Evolutionary conservation across 2,113 vertebrate species (phyloP).

Genomic region (Stercorarius parasiticus): DNA sequence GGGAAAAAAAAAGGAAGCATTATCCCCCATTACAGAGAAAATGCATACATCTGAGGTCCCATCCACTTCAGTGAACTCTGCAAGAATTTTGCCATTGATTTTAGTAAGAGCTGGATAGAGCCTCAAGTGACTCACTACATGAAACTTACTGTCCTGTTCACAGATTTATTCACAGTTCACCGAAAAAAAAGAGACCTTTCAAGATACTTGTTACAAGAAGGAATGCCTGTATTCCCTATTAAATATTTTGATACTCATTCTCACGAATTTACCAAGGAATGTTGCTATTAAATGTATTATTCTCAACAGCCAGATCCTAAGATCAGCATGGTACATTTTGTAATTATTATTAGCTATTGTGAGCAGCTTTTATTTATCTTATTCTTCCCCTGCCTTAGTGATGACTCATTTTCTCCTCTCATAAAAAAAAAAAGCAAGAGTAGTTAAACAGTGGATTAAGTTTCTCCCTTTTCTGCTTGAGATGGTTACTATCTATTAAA

Average conservation of each 20-base stretch:
- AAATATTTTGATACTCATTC: background rate
- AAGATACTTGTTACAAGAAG: background rate
- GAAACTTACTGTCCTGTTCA: background rate
- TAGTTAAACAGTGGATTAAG: background rate
- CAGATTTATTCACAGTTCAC: background rate
- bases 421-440: background rate
- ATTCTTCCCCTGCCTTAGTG: background rate
- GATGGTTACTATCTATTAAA: background rate
- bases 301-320: background rate
- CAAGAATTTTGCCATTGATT: background rate
- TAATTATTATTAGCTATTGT: slow-evolving; percentile 6
- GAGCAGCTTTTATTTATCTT: slow-evolving; percentile 35
- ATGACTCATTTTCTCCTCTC: slow-evolving; percentile 39
- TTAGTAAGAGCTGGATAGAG: background rate
- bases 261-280: background rate
- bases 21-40: accelerated
- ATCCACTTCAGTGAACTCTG: background rate
- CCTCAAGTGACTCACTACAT: background rate
- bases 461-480: background rate
- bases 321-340: background rate
- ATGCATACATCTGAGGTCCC: background rate
- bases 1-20: background rate
- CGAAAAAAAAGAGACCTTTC: background rate
- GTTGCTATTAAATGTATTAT: background rate
- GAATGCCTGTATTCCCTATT: background rate